A percentile compares a stretch with the other conserved stretches of the same genome.
Conservation (phyloP, 2,113 vertebrate species). For the Campylomormyrus numenius region DNA sequence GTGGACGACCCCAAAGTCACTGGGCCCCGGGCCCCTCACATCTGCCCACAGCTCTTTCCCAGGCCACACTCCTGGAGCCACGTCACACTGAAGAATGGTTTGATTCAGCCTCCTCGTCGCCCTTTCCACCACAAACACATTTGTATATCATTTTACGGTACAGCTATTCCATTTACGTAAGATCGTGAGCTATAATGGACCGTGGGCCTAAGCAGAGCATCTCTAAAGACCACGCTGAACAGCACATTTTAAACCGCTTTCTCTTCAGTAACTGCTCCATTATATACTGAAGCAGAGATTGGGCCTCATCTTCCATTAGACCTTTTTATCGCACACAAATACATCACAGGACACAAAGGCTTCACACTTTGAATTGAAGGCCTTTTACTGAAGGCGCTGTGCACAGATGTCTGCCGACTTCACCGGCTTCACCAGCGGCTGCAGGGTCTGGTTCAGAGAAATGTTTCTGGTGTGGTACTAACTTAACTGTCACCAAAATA, state of each 20-base stretch:
- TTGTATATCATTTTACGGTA: constrained; percentile 53
- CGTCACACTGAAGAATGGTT: constrained; percentile 42
- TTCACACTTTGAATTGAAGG: background rate
- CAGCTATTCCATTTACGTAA: constrained; percentile 52
- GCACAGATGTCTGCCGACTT: constrained; percentile 31
- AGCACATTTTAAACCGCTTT: constrained; percentile 27
- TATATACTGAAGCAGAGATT: constrained; percentile 26
- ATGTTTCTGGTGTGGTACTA: background rate
- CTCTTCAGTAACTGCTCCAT: constrained; percentile 16
- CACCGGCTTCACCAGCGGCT: constrained; percentile 11
- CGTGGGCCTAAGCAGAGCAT: constrained; percentile 19
- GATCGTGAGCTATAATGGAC: constrained; percentile 40
- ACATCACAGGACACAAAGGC: constrained; percentile 18
- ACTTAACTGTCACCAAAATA: background rate
- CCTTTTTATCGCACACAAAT: background rate
- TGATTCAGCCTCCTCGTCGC: constrained; percentile 40
- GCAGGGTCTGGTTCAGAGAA: background rate
- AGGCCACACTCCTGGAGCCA: constrained; percentile 37
- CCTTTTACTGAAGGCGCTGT: constrained; percentile 17
- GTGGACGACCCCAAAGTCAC: constrained; percentile 19
- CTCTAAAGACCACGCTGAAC: constrained; percentile 22
- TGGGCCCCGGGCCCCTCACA: constrained; percentile 31
- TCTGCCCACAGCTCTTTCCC: constrained; percentile 55
- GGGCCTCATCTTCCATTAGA: constrained; percentile 23
- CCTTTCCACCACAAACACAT: constrained; percentile 46